Base-by-base conservation (phyloP, 2,888 invertebrate species). In the Machimus rusticus region DNA sequence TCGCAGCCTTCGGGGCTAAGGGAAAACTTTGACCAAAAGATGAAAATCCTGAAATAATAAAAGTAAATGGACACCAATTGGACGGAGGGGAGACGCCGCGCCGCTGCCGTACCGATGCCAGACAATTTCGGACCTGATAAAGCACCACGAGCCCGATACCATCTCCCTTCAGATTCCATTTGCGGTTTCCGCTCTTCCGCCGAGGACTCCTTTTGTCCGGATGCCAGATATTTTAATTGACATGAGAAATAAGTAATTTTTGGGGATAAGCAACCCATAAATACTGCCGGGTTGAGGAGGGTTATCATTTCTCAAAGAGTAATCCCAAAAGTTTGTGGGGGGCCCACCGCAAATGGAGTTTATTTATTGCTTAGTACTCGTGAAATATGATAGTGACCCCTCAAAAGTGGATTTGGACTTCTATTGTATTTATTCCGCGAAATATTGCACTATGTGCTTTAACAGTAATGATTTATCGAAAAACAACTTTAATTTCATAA, bases 11-110 rank as follows among this genome's bases (percentile, higher is more conserved):
- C 43, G 31, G 74, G 74, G 46, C 19, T 85, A 43, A 46, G 34
- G 85, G 31, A 74, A 74, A 74, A 85, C 85, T 85, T 85, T 85
- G 74, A 85, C 85, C 74, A 46, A 85, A 43, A 85, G 74, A 85
- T 85, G 43, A 74, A 74, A 85, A 74, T 85, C 85, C 74, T 43
- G 74, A 85, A 85, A 85, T 85, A 85, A 85, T 43, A 85, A 85
- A 85, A 85, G 85, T 39, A 85, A 85, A 85, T 74, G 85, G 85
- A 74, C 43, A 43, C n/a, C n/a, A 43, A 43, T 46, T 57, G 74
- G 66, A 9, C 12, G 66, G 66, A 23, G 81, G 39, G 37, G 51
- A 28, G 34, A 81, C 77, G 5, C 34, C 9, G 76, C 37, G n/a
- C n/a, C n/a, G n/a, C 8, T 16, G 77, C 37, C 16, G n/a, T 19